phyloP scores from a whole-genome alignment of 2,888 invertebrate genomes.

The Macropis europaea region DNA sequence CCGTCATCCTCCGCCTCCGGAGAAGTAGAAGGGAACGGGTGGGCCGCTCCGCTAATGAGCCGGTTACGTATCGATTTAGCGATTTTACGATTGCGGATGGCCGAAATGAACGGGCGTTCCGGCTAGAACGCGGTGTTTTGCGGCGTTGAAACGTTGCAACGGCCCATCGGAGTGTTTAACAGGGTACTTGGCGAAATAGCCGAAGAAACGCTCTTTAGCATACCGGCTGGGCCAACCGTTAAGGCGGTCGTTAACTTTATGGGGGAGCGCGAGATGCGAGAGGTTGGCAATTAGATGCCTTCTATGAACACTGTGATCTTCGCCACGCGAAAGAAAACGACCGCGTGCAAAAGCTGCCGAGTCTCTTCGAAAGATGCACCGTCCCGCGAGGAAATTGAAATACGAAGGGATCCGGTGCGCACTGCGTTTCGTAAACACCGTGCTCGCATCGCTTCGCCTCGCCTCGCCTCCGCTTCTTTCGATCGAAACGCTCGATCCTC shows the following conservation, averaged over 20 bases:
- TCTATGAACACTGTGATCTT: conserved; percentile 75
- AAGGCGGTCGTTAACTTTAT: conserved; percentile 78
- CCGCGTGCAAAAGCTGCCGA: conserved; percentile 27
- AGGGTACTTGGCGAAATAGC: conserved; percentile 68
- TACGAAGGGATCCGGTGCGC: conserved; percentile 38
- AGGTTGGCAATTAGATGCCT: conserved; percentile 75
- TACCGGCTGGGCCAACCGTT: conserved; percentile 72
- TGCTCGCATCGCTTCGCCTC: conserved; percentile 5
- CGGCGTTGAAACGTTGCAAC: conserved; percentile 50
- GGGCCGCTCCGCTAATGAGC: conserved; percentile 8
- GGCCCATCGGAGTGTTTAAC: conserved; percentile 70
- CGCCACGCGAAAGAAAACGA: conserved; percentile 71
- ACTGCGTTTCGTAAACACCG: conserved; percentile 23
- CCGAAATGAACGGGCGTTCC: conserved; percentile 19
- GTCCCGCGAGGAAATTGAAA: conserved; percentile 54
- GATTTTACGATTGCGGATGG: conserved; percentile 22
- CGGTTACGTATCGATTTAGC: conserved; percentile 22
- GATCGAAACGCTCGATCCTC: neutral
- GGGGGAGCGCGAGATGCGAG: conserved; percentile 71
- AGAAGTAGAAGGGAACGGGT: neutral
- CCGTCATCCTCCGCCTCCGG: too few species aligned
- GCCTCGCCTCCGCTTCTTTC: conserved; percentile 5
- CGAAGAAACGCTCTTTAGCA: conserved; percentile 70
- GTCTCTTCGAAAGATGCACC: conserved; percentile 28
- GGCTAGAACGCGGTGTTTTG: conserved; percentile 42